Percentiles rank a stretch among this genome's conserved stretches.
Conservation (phyloP, 2,113 vertebrate genomes). For the Bos indicus region DNA sequence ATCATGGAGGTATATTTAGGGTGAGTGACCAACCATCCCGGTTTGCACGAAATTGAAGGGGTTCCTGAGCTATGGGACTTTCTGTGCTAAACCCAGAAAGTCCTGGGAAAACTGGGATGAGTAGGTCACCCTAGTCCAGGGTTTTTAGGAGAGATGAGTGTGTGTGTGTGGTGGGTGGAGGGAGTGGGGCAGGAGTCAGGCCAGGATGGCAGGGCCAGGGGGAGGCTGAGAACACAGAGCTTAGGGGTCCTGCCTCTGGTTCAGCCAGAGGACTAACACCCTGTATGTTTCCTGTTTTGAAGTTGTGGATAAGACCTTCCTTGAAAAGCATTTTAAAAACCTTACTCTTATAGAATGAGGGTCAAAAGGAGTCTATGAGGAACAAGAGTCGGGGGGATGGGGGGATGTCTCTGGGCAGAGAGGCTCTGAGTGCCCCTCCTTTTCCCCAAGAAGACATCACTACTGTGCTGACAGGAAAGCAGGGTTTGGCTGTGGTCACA, state of each 20-base stretch:
- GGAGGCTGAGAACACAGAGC: background rate
- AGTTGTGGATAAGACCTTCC: background rate
- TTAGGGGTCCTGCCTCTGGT: background rate
- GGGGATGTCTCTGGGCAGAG: background rate
- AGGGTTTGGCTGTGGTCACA: background rate
- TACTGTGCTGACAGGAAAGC: background rate
- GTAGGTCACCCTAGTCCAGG: background rate
- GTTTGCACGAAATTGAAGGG: background rate
- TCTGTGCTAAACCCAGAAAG: background rate
- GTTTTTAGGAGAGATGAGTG: background rate
- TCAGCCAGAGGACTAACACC: background rate
- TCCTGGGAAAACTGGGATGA: background rate
- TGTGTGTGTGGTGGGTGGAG: too few relatives aligned
- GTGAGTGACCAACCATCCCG: background rate
- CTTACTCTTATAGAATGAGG: background rate
- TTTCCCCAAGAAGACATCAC: background rate
- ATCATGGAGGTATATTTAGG: background rate
- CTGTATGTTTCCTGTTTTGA: background rate
- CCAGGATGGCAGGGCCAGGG: background rate
- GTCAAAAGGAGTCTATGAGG: background rate
- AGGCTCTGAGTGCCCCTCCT: background rate
- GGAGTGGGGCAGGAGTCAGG: fast-evolving
- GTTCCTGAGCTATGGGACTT: background rate
- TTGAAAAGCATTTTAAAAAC: background rate
- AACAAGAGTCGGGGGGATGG: background rate